phyloP scores from a whole-genome alignment of 2,797 vertebrate genomes.

The Lacerta bilineata region DNA sequence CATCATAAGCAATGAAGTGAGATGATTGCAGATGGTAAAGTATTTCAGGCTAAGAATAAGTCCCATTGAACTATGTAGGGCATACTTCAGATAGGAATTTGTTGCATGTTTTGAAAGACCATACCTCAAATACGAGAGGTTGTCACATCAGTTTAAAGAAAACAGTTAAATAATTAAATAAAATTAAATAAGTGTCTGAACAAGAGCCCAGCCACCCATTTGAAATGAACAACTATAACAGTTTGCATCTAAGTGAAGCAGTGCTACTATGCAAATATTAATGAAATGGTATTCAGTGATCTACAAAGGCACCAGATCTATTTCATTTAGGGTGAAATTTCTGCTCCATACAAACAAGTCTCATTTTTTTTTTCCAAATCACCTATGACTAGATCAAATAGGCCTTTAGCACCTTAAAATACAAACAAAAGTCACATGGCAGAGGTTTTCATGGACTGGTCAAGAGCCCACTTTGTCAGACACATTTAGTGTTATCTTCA shows the following conservation, averaged over 20 bases:
- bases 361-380: neutral
- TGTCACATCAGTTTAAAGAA: neutral
- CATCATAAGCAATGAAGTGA: neutral
- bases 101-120: neutral
- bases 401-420: neutral
- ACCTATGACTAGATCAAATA: neutral
- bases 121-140: no score
- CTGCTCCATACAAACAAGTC: neutral
- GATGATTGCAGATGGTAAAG: neutral
- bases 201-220: neutral
- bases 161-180: neutral
- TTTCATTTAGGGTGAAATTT: neutral
- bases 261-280: neutral
- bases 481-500: neutral
- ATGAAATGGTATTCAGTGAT: neutral
- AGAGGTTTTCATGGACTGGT: neutral
- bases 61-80: neutral
- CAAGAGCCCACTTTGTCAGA: neutral
- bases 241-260: neutral
- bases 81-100: neutral
- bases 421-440: neutral
- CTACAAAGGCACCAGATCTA: neutral
- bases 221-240: neutral
- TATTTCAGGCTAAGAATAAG: neutral
- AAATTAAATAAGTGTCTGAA: neutral